Conservation (phyloP, 1,140 invertebrate genomes). For the Carcinoscorpius rotundicauda region DNA sequence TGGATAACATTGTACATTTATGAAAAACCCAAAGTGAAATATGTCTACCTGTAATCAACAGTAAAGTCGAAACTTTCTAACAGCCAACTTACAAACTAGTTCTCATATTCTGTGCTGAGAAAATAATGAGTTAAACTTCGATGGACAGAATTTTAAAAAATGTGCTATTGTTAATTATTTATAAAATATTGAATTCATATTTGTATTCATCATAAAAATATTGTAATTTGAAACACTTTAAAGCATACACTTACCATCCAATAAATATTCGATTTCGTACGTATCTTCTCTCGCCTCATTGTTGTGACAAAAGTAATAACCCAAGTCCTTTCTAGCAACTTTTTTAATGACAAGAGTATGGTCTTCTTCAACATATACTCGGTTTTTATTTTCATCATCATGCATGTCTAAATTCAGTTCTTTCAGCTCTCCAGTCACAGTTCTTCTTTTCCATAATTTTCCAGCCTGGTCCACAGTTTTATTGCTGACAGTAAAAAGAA, state of each 20-base stretch:
- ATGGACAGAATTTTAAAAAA: neutral
- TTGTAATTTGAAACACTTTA: neutral
- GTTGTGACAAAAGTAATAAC: slow-evolving; percentile 15
- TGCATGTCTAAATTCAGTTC: slow-evolving; percentile 14
- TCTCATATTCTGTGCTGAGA: neutral
- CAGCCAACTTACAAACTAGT: slow-evolving; percentile 7
- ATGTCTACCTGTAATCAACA: too few relatives aligned
- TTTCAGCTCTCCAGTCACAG: slow-evolving; percentile 2
- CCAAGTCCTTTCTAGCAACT: slow-evolving; percentile 2
- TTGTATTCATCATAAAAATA: neutral
- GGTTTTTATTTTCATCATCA: slow-evolving; percentile 9
- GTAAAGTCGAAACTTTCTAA: neutral
- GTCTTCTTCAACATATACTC: slow-evolving; percentile 7
- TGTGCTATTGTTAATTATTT: neutral
- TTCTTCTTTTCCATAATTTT: slow-evolving; percentile 2
- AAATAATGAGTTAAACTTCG: neutral
- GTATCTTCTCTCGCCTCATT: neutral
- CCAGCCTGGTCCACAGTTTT: slow-evolving; percentile 2
- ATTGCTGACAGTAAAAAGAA: neutral
- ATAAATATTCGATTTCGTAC: slow-evolving; percentile 10
- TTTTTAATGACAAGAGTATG: slow-evolving; percentile 9
- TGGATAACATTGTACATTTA: too few relatives aligned
- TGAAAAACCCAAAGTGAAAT: too few relatives aligned
- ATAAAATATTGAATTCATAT: neutral
- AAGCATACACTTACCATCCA: slow-evolving; percentile 9